Evolutionary conservation across 2,797 vertebrate genomes (phyloP).

Genomic region (Sebastes minor): DNA sequence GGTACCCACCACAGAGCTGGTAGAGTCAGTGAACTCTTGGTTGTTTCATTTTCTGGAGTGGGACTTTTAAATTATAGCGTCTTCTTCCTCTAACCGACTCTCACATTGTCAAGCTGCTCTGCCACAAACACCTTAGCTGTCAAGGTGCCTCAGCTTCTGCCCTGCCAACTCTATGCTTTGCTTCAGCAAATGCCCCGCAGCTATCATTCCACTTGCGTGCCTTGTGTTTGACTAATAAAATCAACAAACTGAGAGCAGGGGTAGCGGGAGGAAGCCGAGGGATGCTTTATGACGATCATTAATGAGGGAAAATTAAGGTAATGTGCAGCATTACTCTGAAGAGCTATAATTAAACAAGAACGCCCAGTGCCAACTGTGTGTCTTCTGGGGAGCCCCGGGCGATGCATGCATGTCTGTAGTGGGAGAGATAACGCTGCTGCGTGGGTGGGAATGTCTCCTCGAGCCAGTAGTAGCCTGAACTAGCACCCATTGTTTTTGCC

Average conservation of each 20-base stretch:
- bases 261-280: slow-evolving; percentile 34
- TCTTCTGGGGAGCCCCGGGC: slow-evolving; percentile 62
- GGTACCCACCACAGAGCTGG: background rate
- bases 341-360: slow-evolving; percentile 77
- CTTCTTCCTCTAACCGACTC: slow-evolving; percentile 14
- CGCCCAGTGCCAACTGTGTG: slow-evolving; percentile 64
- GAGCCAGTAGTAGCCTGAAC: slow-evolving; percentile 56
- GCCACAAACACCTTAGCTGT: slow-evolving; percentile 46
- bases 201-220: slow-evolving; percentile 58
- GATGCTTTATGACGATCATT: slow-evolving; percentile 65
- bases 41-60: slow-evolving; percentile 5
- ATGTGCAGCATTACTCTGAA: slow-evolving; percentile 61
- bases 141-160: slow-evolving; percentile 49
- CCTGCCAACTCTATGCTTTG: slow-evolving; percentile 48
- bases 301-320: slow-evolving; percentile 65
- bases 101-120: slow-evolving; percentile 19
- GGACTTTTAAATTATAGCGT: slow-evolving; percentile 11
- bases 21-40: background rate
- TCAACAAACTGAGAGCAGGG: slow-evolving; percentile 51
- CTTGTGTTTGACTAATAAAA: slow-evolving; percentile 65
- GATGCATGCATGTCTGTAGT: slow-evolving; percentile 70
- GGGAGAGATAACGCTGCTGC: slow-evolving; percentile 69
- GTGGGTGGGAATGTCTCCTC: slow-evolving; percentile 66
- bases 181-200: slow-evolving; percentile 59
- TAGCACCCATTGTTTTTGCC: slow-evolving; percentile 51